A percentile compares a stretch with the other conserved stretches of the same genome.
Conservation (phyloP, 2,888 invertebrate genomes). For the Pristionchus mayeri region DNA sequence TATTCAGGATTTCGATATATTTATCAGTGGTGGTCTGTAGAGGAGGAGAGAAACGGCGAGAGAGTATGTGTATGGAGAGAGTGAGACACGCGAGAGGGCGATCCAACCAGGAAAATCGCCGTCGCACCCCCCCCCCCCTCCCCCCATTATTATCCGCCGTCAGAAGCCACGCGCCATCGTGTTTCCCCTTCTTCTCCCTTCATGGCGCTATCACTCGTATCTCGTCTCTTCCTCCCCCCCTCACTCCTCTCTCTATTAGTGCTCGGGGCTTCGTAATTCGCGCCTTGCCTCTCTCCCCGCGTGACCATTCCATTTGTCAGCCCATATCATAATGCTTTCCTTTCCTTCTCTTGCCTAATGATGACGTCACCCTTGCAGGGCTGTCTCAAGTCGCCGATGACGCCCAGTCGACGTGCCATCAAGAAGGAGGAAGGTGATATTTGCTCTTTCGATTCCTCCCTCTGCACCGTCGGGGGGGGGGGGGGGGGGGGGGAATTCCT, state of each 20-base stretch:
- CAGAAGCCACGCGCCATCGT: conserved; percentile 3
- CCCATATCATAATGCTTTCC: background rate
- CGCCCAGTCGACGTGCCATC: background rate
- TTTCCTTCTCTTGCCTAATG: background rate
- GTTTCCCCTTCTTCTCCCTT: background rate
- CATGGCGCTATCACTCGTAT: background rate
- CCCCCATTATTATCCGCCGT: background rate
- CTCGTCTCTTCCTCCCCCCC: background rate
- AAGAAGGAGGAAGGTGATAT: conserved; percentile 18
- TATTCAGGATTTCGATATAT: too few relatives aligned
- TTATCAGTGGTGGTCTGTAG: too few relatives aligned
- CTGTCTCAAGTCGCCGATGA: conserved; percentile 27
- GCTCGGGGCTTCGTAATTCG: background rate
- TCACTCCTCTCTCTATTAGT: background rate
- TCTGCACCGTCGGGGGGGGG: too few relatives aligned
- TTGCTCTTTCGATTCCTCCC: background rate
- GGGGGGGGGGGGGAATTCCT: too few relatives aligned
- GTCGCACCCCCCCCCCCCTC: background rate
- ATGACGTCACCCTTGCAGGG: background rate
- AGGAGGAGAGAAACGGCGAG: background rate
- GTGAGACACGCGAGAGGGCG: background rate
- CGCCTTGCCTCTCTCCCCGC: background rate
- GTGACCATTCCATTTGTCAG: background rate
- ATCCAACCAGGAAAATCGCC: background rate
- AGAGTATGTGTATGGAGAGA: background rate